These are phyloP conservation scores for Saguinus oedipus DNA, from an alignment of 2,797 vertebrate species.

Conservation along the genomic window DNA sequence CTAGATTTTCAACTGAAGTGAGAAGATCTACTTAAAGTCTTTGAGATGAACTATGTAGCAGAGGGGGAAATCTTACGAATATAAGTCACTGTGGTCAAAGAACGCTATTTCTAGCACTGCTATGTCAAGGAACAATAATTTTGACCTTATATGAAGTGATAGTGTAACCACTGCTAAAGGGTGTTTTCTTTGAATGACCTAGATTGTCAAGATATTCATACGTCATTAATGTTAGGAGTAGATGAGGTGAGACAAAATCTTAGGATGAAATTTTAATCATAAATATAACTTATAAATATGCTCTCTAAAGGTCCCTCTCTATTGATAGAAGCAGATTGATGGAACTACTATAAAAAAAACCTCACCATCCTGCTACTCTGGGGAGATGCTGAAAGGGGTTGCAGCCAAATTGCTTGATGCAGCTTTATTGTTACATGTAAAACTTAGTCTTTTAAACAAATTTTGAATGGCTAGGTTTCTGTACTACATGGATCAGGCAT, in stretches of 20 bases:
- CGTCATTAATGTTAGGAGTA: conserved; percentile 44
- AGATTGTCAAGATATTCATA: conserved; percentile 55
- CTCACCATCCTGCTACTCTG: background rate
- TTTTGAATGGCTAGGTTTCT: conserved; percentile 30
- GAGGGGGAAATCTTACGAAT: background rate
- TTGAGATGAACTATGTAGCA: conserved; percentile 34
- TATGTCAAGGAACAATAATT: conserved; percentile 54
- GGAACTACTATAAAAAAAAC: conserved; percentile 4
- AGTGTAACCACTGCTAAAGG: conserved; percentile 21
- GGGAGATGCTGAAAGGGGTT: background rate
- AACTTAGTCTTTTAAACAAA: background rate
- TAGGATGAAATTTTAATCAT: conserved; percentile 43
- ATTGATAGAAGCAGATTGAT: conserved; percentile 36
- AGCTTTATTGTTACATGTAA: background rate
- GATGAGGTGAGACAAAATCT: conserved; percentile 47
- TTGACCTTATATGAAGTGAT: conserved; percentile 51
- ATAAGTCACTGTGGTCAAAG: conserved; percentile 28
- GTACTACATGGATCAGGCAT: background rate
- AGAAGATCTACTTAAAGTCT: conserved; percentile 45
- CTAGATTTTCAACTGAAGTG: conserved; percentile 24
- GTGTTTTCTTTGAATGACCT: conserved; percentile 48
- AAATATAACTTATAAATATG: conserved; percentile 27
- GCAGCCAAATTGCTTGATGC: conserved; percentile 20
- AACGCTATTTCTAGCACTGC: conserved; percentile 35
- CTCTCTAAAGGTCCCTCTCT: background rate